Percentiles rank a stretch among this genome's conserved stretches.
phyloP scores from a whole-genome alignment of 1,140 invertebrate genomes.

The Zeugodacus cucurbitae region DNA sequence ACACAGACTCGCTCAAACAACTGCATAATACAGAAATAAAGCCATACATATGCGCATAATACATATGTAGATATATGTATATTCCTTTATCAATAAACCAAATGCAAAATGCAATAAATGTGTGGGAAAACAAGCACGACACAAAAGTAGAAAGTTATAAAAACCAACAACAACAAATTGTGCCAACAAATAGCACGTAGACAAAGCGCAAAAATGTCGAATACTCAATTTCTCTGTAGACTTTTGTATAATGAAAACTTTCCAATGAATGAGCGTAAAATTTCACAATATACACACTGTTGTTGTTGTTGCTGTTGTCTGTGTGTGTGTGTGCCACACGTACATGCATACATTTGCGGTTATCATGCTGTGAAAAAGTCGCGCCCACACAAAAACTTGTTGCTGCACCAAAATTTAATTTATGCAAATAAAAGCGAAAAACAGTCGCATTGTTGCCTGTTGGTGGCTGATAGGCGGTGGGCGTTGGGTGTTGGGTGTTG shows the following conservation, averaged over 20 bases:
- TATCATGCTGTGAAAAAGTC: not conserved
- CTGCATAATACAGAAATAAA: not conserved
- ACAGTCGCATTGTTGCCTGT: not conserved
- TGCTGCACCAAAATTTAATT: not conserved
- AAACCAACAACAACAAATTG: not conserved
- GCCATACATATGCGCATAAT: not conserved
- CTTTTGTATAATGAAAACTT: not conserved
- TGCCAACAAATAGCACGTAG: not conserved
- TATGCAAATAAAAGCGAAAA: not conserved
- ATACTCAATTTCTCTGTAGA: not conserved
- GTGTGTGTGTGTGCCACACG: not conserved
- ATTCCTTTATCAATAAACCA: not conserved
- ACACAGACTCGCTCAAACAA: not conserved
- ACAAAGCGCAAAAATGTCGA: not conserved
- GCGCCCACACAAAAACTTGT: not conserved
- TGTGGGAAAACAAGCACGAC: too few species aligned
- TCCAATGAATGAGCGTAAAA: not conserved
- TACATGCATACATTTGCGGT: too few species aligned
- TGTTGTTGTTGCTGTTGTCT: too few species aligned
- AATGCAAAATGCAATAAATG: constrained; percentile 13
- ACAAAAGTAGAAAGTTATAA: not conserved
- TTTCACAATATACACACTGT: not conserved
- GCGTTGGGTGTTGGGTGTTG: not conserved
- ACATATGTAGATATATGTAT: too few species aligned
- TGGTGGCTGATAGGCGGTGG: not conserved